These are phyloP conservation scores for Zaprionus ghesquierei DNA, from an alignment of 1,140 invertebrate species.

Conservation along the genomic window DNA sequence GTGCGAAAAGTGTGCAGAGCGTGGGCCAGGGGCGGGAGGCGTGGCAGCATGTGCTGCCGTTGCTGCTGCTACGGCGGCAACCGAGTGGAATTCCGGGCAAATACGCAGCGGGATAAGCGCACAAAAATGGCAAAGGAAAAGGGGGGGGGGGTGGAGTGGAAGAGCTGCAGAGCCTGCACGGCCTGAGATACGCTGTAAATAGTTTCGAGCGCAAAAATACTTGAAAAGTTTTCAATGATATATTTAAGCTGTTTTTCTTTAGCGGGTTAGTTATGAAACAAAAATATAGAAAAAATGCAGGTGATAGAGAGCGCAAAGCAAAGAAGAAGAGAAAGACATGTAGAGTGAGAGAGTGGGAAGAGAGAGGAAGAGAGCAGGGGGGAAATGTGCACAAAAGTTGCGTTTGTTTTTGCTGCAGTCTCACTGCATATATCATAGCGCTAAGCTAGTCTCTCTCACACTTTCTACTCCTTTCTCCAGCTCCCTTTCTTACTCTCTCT, in stretches of 20 bases:
- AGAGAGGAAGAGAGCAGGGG: no score
- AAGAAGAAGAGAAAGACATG: not conserved
- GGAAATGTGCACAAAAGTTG: no score
- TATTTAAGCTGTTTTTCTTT: not conserved
- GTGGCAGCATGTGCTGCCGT: not conserved
- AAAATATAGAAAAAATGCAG: not conserved
- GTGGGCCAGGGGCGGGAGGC: not conserved
- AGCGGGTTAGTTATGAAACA: not conserved
- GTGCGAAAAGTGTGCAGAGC: not conserved
- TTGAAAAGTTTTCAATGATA: slow-evolving; percentile 1
- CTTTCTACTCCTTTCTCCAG: not conserved
- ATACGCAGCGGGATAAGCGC: slow-evolving; percentile 10
- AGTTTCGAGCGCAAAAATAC: not conserved
- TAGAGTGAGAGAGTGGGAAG: not conserved
- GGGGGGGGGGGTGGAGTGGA: not conserved
- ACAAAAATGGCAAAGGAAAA: not conserved
- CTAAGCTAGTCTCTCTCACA: not conserved
- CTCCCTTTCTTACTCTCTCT: not conserved
- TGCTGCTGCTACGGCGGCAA: not conserved
- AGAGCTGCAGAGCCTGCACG: not conserved
- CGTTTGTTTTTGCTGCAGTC: no score
- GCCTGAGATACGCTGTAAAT: slow-evolving; percentile 1
- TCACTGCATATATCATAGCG: no score
- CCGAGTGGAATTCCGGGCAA: slow-evolving; percentile 21
- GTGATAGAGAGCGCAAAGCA: not conserved